A percentile compares a stretch with the other conserved stretches of the same genome.
phyloP scores from a whole-genome alignment of 2,113 vertebrate genomes.

The Eulemur rufifrons region DNA sequence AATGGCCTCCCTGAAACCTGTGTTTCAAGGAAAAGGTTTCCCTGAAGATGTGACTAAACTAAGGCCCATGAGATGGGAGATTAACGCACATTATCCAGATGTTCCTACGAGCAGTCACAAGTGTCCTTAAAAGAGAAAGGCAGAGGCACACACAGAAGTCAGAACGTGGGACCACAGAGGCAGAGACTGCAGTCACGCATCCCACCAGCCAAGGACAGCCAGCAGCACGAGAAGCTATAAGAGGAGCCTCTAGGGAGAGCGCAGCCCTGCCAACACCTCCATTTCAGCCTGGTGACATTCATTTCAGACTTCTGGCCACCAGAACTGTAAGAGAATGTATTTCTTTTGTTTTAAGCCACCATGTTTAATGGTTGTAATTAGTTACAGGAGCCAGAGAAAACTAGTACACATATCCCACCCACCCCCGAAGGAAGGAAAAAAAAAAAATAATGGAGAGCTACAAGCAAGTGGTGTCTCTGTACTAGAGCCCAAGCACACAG shows the following conservation, averaged over 20 bases:
- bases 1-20: neutral
- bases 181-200: neutral
- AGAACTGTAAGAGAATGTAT: neutral
- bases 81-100: neutral
- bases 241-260: neutral
- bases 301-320: neutral
- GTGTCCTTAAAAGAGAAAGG: neutral
- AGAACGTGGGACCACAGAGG: rapidly evolving
- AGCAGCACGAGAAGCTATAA: neutral
- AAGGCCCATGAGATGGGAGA: neutral
- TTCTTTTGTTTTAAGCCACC: neutral
- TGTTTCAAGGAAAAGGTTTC: neutral
- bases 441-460: neutral
- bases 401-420: neutral
- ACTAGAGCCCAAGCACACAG: rapidly evolving
- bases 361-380: too few relatives aligned
- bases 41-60: neutral
- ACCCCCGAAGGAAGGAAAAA: too few relatives aligned
- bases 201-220: too few relatives aligned
- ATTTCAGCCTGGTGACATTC: neutral
- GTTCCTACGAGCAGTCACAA: neutral
- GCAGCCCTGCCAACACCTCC: neutral
- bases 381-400: neutral
- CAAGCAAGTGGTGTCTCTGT: neutral
- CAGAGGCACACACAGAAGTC: neutral